These are phyloP conservation scores for Drosophila quinaria DNA, from an alignment of 2,888 invertebrate genomes.

Conservation along the genomic window DNA sequence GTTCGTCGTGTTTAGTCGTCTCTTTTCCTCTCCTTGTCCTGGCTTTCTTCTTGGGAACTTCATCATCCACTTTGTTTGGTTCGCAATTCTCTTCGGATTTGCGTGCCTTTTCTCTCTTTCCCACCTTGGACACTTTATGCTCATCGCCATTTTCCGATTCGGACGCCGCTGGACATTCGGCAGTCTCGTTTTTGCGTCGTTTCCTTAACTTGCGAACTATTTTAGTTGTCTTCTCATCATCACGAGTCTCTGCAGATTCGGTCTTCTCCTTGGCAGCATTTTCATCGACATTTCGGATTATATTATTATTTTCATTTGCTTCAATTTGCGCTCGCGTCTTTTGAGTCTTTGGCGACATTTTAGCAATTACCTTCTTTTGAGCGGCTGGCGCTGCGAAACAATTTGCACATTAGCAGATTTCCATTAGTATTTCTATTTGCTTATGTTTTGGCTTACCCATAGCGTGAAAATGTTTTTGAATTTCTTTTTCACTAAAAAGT, in stretches of 20 bases:
- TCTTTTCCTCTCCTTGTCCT: background rate
- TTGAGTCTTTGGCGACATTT: background rate
- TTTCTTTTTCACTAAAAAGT: background rate
- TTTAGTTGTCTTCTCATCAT: background rate
- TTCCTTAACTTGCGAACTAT: background rate
- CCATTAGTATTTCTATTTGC: background rate
- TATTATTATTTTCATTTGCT: too few species aligned
- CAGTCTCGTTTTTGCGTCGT: background rate
- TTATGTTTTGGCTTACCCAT: conserved; percentile 5
- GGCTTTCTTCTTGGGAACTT: background rate
- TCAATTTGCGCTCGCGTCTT: background rate
- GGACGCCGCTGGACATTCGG: background rate
- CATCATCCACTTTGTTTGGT: background rate
- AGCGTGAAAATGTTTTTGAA: background rate
- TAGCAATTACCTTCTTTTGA: background rate
- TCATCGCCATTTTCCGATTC: background rate
- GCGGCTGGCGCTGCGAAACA: background rate
- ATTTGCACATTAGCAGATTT: background rate
- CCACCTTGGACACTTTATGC: too few species aligned
- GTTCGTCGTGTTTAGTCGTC: too few species aligned
- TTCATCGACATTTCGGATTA: background rate
- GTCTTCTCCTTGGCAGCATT: background rate
- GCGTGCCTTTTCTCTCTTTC: background rate
- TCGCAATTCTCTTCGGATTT: background rate
- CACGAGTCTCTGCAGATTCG: background rate